phyloP scores from a whole-genome alignment of 2,113 vertebrate species.

The Sterrhoptilus dennistouni region DNA sequence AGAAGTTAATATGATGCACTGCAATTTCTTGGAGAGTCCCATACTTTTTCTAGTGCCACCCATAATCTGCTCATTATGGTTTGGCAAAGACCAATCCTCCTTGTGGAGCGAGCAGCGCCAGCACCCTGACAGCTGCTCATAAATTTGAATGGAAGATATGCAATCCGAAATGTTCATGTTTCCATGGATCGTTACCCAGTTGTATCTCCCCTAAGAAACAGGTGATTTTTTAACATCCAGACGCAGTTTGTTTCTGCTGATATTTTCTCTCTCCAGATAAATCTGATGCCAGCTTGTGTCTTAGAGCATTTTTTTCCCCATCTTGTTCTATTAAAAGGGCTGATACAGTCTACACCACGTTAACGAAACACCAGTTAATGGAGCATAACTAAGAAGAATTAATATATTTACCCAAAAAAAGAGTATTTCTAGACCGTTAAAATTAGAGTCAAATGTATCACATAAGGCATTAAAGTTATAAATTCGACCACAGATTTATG shows the following conservation, averaged over 20 bases:
- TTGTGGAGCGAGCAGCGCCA: background rate
- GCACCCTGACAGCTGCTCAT: background rate
- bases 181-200: slow-evolving; percentile 41
- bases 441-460: background rate
- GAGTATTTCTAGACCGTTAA: background rate
- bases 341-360: background rate
- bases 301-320: background rate
- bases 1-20: slow-evolving; percentile 16
- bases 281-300: background rate
- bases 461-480: background rate
- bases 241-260: background rate
- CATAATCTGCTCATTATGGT: slow-evolving; percentile 41
- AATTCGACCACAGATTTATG: background rate
- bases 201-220: slow-evolving; percentile 7
- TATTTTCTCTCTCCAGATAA: background rate
- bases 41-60: background rate
- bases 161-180: background rate
- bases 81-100: slow-evolving; percentile 43
- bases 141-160: slow-evolving; percentile 8
- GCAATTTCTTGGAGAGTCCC: slow-evolving; percentile 14
- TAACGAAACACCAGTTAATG: slow-evolving; percentile 27
- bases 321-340: background rate
- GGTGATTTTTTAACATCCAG: slow-evolving; percentile 41
- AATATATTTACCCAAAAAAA: background rate
- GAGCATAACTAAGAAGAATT: background rate